Conservation (phyloP, 2,797 vertebrate genomes). For the Coranthus polyacanthus region DNA sequence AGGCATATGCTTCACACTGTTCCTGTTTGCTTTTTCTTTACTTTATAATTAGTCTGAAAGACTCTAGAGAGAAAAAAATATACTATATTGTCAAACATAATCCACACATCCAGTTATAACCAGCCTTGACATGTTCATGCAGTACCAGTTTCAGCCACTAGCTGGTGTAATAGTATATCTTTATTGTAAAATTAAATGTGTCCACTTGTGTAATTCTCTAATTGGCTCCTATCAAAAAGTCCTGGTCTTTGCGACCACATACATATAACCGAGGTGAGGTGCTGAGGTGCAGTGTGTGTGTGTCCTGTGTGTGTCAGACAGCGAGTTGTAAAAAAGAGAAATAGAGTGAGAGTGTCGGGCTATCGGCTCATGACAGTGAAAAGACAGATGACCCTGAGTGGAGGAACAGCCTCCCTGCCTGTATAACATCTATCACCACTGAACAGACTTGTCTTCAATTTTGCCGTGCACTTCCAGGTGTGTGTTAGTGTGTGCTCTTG, state of each 20-base stretch:
- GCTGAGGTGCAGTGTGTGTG: constrained; percentile 15
- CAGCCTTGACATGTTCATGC: constrained; percentile 14
- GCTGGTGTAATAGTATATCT: constrained; percentile 49
- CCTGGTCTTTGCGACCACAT: constrained; percentile 15
- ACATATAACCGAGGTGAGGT: constrained; percentile 26
- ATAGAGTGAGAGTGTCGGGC: constrained; percentile 51
- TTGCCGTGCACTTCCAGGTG: constrained; percentile 31
- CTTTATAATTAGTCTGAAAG: constrained; percentile 30
- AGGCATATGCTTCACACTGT: constrained; percentile 9
- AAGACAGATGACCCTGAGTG: constrained; percentile 77
- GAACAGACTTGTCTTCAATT: constrained; percentile 74
- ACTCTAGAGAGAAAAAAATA: constrained; percentile 5
- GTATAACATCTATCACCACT: constrained; percentile 77
- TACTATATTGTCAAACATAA: constrained; percentile 19
- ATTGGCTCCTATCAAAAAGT: constrained; percentile 31
- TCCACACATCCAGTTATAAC: constrained; percentile 29
- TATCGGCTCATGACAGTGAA: constrained; percentile 69
- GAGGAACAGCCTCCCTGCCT: constrained; percentile 73
- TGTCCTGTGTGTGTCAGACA: constrained; percentile 3
- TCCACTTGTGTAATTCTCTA: constrained; percentile 45
- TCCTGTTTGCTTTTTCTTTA: constrained; percentile 18
- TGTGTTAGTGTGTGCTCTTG: constrained; percentile 15
- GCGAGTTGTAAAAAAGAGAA: constrained; percentile 37
- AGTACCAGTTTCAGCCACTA: constrained; percentile 56
- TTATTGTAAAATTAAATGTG: constrained; percentile 36